Percentiles rank a stretch among this genome's conserved stretches.
phyloP scores from a whole-genome alignment of 2,113 vertebrate genomes.

The Thermophis baileyi region DNA sequence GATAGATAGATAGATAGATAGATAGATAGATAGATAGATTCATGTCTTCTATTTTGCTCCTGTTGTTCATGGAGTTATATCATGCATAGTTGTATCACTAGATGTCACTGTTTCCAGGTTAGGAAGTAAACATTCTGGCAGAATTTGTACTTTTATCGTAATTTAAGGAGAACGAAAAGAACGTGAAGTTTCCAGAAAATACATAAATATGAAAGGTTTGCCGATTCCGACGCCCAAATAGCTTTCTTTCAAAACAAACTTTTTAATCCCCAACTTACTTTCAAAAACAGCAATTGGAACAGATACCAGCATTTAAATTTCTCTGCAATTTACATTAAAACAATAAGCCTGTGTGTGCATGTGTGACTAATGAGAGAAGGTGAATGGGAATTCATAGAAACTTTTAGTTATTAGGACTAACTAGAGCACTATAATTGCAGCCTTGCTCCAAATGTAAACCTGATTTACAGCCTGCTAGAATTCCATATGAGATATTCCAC shows the following conservation, averaged over 20 bases:
- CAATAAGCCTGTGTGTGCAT: neutral
- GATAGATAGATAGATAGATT: too few relatives aligned
- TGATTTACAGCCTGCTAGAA: neutral
- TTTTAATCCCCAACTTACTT: neutral
- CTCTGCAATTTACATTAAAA: neutral
- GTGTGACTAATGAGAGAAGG: neutral
- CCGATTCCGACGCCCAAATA: neutral
- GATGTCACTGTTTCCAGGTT: conserved; percentile 53
- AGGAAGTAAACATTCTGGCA: neutral
- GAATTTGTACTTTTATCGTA: neutral
- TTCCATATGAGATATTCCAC: neutral
- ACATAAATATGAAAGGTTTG: neutral
- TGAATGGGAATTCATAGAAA: neutral
- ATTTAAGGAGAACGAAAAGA: neutral
- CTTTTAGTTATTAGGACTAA: neutral
- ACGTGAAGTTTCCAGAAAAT: neutral
- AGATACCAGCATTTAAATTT: neutral
- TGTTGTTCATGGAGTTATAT: too few relatives aligned
- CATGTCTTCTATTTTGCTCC: too few relatives aligned
- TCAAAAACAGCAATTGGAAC: neutral
- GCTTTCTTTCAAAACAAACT: neutral
- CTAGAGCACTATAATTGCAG: neutral
- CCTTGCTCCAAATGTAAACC: neutral
- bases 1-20: too few relatives aligned
- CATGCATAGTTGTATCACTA: conserved; percentile 47